Conservation (phyloP, 2,113 vertebrate species). For the Oreochromis spilurus region DNA sequence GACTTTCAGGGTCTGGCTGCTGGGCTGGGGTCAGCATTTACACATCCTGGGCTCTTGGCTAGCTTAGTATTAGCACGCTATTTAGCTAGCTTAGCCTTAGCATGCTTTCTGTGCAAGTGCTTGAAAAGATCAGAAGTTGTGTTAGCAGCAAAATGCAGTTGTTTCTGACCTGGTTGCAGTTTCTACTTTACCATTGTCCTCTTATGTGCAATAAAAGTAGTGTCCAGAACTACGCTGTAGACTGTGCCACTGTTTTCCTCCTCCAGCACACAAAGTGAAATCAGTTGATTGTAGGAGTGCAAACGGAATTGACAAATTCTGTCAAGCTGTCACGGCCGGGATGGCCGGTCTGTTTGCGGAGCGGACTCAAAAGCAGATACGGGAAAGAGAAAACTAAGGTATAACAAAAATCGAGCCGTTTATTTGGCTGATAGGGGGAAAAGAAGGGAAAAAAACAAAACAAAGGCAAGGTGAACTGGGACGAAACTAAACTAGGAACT, state of each 20-base stretch:
- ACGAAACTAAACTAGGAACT: background rate
- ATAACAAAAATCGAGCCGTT: background rate
- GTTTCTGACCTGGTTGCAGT: background rate
- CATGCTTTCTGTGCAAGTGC: background rate
- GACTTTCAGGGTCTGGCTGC: background rate
- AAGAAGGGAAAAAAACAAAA: rapidly evolving
- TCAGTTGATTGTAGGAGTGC: background rate
- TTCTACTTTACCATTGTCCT: background rate
- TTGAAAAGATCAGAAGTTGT: background rate
- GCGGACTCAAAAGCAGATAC: background rate
- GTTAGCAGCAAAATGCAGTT: background rate
- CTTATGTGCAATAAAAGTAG: background rate
- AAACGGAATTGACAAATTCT: background rate
- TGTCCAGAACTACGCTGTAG: background rate
- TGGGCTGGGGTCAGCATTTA: background rate
- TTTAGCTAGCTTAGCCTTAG: background rate
- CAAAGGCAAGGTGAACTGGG: background rate
- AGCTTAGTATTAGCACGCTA: background rate
- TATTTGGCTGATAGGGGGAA: background rate
- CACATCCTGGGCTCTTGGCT: background rate
- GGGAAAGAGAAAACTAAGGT: background rate
- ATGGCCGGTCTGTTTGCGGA: background rate
- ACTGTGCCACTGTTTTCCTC: background rate
- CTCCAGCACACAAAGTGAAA: background rate
- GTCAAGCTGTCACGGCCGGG: background rate